These are phyloP conservation scores for Dorcus hopei DNA, from an alignment of 2,888 invertebrate species.

Conservation along the genomic window DNA sequence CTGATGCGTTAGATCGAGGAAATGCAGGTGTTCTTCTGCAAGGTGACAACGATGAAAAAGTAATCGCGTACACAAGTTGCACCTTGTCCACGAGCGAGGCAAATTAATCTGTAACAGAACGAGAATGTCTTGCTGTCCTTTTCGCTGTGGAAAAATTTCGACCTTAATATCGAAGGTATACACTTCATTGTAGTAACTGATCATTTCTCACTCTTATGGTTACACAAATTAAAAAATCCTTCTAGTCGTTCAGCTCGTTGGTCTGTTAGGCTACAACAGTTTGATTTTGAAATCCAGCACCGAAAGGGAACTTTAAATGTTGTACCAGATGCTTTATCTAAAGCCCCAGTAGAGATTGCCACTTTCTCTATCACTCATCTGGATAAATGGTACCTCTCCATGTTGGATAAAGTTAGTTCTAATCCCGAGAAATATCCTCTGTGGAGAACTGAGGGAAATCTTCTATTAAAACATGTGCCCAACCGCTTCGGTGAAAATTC, in stretches of 20 bases:
- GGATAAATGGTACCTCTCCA: neutral
- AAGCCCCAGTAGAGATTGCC: neutral
- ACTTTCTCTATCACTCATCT: neutral
- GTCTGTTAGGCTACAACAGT: conserved; percentile 23
- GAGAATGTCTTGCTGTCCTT: conserved; percentile 29
- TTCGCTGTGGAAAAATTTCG: conserved; percentile 31
- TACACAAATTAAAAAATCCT: conserved; percentile 28
- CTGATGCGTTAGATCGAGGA: conserved; percentile 28
- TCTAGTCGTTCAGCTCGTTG: conserved; percentile 29
- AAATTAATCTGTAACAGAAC: conserved; percentile 30
- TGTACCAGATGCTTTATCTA: conserved; percentile 4
- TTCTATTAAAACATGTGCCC: no score
- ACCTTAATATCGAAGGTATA: conserved; percentile 21
- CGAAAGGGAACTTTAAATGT: conserved; percentile 9
- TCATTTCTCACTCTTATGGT: conserved; percentile 27
- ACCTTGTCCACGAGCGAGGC: conserved; percentile 27
- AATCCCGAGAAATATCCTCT: neutral
- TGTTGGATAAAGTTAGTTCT: neutral
- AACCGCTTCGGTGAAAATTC: no score
- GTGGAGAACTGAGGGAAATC: neutral
- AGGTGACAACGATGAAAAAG: conserved; percentile 17
- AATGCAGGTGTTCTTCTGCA: conserved; percentile 28
- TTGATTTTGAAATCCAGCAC: conserved; percentile 15
- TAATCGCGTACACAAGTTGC: conserved; percentile 30
- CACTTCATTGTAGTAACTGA: conserved; percentile 25